These are phyloP conservation scores for Tanypteryx hageni DNA, from an alignment of 2,888 invertebrate genomes.

Conservation along the genomic window DNA sequence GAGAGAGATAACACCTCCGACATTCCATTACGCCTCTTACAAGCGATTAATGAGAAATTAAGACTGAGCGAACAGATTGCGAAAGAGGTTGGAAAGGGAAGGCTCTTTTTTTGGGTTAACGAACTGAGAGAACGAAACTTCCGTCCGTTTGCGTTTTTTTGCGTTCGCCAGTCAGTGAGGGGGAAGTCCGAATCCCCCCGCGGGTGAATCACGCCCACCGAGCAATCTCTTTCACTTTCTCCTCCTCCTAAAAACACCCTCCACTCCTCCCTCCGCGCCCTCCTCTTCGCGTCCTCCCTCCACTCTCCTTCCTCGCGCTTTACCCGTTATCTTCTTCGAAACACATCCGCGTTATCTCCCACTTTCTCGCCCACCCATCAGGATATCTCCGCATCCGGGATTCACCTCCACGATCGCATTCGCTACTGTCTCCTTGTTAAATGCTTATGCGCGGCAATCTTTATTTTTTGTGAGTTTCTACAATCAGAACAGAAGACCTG, in stretches of 20 bases:
- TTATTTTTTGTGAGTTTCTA: not conserved
- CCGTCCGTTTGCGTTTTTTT: not conserved
- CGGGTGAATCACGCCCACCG: no score
- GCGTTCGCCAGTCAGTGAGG: no score
- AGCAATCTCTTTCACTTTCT: no score
- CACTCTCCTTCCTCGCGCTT: no score
- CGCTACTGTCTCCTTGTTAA: not conserved
- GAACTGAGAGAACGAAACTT: not conserved
- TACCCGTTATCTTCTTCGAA: not conserved
- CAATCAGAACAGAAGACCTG: no score
- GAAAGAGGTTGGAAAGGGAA: no score
- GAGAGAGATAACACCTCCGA: not conserved
- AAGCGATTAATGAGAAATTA: conserved; percentile 23
- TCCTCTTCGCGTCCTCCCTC: no score
- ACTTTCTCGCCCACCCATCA: conserved; percentile 1
- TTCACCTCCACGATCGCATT: not conserved
- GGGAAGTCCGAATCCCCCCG: no score
- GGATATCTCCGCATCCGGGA: not conserved
- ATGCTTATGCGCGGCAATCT: not conserved
- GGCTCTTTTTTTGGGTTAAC: not conserved
- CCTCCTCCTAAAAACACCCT: no score
- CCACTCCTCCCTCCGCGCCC: no score
- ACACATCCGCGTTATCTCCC: not conserved
- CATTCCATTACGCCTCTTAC: not conserved
- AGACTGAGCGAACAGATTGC: not conserved